These are phyloP conservation scores for Orchestia grillus DNA, from an alignment of 1,140 invertebrate species.

Conservation along the genomic window DNA sequence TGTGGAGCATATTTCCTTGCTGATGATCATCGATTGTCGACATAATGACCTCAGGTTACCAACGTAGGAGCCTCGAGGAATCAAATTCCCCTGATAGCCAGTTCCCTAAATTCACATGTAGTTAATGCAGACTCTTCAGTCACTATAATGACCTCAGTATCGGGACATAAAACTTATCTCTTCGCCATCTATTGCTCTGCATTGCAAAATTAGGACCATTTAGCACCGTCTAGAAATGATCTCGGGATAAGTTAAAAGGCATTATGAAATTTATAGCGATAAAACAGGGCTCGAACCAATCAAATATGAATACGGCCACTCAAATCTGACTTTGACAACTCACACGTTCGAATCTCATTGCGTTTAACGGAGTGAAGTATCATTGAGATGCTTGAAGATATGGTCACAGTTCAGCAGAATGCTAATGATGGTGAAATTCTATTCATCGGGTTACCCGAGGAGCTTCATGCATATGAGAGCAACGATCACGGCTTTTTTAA, in stretches of 20 bases:
- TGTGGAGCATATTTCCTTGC: slow-evolving; percentile 13
- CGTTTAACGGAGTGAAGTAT: not conserved
- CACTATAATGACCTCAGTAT: slow-evolving; percentile 32
- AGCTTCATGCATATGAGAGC: slow-evolving; percentile 14
- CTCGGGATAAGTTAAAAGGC: not conserved
- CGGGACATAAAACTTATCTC: slow-evolving; percentile 46
- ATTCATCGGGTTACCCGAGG: not conserved
- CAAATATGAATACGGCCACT: not conserved
- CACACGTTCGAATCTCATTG: slow-evolving; percentile 24
- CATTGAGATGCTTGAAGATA: not conserved
- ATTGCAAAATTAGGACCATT: slow-evolving; percentile 43
- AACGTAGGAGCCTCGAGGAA: not conserved
- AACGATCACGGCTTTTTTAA: not conserved
- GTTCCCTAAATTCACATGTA: slow-evolving; percentile 40
- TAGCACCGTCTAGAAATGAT: slow-evolving; percentile 34
- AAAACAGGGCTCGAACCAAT: not conserved
- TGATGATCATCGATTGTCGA: slow-evolving; percentile 38
- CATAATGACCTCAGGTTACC: slow-evolving; percentile 45
- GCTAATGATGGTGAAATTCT: slow-evolving; percentile 1
- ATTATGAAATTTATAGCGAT: not conserved
- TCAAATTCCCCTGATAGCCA: slow-evolving; percentile 41
- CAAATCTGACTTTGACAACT: not conserved
- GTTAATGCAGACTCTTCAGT: slow-evolving; percentile 33
- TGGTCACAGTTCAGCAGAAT: not conserved
- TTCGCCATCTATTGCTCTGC: slow-evolving; percentile 45